These are phyloP conservation scores for Prenolepis imparis DNA, from an alignment of 2,888 invertebrate genomes.

Conservation along the genomic window DNA sequence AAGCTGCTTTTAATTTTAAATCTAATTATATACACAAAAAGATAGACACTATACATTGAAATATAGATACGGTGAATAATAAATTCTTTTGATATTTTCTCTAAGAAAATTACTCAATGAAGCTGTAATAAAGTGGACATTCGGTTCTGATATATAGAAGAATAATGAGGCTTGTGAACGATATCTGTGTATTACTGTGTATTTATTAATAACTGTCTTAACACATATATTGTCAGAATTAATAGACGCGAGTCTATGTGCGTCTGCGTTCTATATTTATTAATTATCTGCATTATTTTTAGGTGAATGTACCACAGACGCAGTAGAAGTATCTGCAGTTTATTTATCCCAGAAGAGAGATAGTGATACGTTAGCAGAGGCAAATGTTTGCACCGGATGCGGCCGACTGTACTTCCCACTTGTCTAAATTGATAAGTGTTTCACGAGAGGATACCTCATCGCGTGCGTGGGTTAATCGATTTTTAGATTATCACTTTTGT, in stretches of 20 bases:
- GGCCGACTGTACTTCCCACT: constrained; percentile 74
- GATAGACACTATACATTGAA: not conserved
- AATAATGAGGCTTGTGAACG: not conserved
- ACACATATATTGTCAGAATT: not conserved
- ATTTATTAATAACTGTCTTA: constrained; percentile 11
- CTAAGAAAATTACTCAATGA: not conserved
- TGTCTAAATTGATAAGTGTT: constrained; percentile 72
- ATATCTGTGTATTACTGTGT: not conserved
- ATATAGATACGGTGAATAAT: not conserved
- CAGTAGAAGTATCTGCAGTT: constrained; percentile 65
- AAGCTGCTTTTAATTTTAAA: not conserved
- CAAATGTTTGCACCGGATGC: constrained; percentile 76
- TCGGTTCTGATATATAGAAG: not conserved
- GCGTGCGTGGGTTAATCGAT: constrained; percentile 61
- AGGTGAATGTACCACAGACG: constrained; percentile 14
- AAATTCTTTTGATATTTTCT: not conserved
- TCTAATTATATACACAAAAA: not conserved
- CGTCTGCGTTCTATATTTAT: not conserved
- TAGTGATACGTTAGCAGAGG: constrained; percentile 42
- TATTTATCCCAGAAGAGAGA: constrained; percentile 71
- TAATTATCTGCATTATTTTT: constrained; percentile 40
- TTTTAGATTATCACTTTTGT: constrained; percentile 35
- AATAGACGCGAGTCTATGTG: constrained; percentile 6
- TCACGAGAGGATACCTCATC: constrained; percentile 47
- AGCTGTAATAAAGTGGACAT: not conserved